Evolutionary conservation across 2,113 vertebrate genomes (phyloP).

Genomic region (Neodon shergylaensis): DNA sequence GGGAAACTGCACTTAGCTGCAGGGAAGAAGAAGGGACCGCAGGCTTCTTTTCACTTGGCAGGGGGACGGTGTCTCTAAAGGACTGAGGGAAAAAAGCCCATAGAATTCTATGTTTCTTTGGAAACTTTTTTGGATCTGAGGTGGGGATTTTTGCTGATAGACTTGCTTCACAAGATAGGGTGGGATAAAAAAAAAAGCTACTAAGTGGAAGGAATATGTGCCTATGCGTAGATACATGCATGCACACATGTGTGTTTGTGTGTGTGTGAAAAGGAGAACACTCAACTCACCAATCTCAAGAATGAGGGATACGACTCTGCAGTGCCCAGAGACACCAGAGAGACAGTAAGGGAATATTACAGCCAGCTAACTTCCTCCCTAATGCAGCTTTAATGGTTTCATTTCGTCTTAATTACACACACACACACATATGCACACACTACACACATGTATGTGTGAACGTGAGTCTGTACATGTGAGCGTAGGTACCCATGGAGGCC

Average conservation of each 20-base stretch:
- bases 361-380: background rate
- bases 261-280: background rate
- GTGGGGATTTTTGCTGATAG: background rate
- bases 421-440: no score
- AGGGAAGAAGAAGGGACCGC: background rate
- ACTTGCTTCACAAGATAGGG: background rate
- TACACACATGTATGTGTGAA: no score
- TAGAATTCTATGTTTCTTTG: background rate
- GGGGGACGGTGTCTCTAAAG: background rate
- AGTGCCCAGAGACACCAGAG: background rate
- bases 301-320: background rate
- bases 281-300: background rate
- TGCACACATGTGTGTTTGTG: background rate
- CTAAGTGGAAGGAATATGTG: background rate
- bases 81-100: background rate
- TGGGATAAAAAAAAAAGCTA: background rate
- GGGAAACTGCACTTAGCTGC: background rate
- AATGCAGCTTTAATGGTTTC: no score
- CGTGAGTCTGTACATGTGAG: no score
- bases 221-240: rapidly evolving
- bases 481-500: no score
- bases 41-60: background rate
- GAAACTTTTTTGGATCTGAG: background rate
- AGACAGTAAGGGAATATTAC: background rate
- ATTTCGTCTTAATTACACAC: no score